Conservation (phyloP, 2,888 invertebrate genomes). For the Lithophane leautieri region DNA sequence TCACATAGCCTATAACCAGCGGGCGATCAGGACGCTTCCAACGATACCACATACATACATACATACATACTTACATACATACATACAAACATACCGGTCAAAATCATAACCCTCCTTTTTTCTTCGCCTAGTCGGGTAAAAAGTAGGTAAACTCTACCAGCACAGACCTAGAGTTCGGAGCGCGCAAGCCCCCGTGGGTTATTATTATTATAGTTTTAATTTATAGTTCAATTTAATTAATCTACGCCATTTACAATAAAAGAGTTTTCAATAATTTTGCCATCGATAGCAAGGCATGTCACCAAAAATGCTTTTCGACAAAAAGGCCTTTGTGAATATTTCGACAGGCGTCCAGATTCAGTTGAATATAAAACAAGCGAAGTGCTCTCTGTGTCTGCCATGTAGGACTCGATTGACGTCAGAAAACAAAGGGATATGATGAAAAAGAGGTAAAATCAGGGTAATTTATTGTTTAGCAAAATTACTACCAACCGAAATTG, state of each 20-base stretch:
- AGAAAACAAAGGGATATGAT: not conserved
- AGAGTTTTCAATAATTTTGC: slow-evolving; percentile 5
- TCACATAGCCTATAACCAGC: no score
- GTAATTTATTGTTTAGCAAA: no score
- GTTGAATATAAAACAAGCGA: slow-evolving; percentile 35
- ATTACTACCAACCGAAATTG: no score
- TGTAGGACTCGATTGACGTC: slow-evolving; percentile 12
- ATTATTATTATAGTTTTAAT: not conserved
- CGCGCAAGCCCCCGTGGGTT: no score
- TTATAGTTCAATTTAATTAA: not conserved
- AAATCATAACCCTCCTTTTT: no score
- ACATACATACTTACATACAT: no score
- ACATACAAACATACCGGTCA: no score
- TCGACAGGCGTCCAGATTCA: slow-evolving; percentile 32
- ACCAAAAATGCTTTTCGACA: slow-evolving; percentile 21
- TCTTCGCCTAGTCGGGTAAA: no score
- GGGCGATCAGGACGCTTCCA: no score
- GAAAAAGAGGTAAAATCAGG: not conserved
- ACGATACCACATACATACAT: no score
- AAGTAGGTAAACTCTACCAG: no score
- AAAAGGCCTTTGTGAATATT: slow-evolving; percentile 46
- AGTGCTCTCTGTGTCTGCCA: slow-evolving; percentile 12
- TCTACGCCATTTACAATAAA: not conserved
- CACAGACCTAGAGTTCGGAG: no score
- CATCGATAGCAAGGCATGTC: not conserved